phyloP scores from a whole-genome alignment of 2,797 vertebrate genomes.

The Sparus aurata region DNA sequence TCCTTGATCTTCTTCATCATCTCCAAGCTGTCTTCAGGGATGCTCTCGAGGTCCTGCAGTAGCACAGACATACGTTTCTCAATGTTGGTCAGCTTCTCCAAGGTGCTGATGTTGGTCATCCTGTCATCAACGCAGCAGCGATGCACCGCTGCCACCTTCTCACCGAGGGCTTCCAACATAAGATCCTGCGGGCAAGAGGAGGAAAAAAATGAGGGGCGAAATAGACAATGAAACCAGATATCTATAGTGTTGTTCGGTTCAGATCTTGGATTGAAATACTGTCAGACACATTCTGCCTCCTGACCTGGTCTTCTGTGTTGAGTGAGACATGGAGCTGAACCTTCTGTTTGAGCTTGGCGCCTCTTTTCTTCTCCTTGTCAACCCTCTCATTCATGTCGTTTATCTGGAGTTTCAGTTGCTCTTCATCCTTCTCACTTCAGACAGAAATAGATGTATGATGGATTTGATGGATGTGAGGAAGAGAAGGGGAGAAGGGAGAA shows the following conservation, averaged over 20 bases:
- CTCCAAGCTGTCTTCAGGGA: constrained; percentile 84
- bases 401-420: constrained; percentile 84
- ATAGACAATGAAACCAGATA: neutral
- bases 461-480: neutral
- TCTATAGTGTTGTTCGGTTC: too few species aligned
- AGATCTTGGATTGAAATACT: neutral
- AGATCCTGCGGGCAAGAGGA: constrained; percentile 82
- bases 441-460: too few species aligned
- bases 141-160: constrained; percentile 91
- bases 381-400: constrained; percentile 80
- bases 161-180: constrained; percentile 83
- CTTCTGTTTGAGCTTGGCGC: constrained; percentile 86
- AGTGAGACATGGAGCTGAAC: constrained; percentile 84
- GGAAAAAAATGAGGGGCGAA: neutral
- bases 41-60: constrained; percentile 87
- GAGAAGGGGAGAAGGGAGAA: neutral
- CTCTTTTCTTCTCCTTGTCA: constrained; percentile 82
- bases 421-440: constrained; percentile 87
- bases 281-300: neutral
- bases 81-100: constrained; percentile 90
- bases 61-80: constrained; percentile 87
- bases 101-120: constrained; percentile 83
- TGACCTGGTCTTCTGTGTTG: constrained; percentile 88
- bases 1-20: constrained; percentile 88
- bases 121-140: constrained; percentile 85